Percentiles rank a stretch among this genome's conserved stretches.
phyloP scores from a whole-genome alignment of 1,140 invertebrate genomes.

The Anagrus nilaparvatae region DNA sequence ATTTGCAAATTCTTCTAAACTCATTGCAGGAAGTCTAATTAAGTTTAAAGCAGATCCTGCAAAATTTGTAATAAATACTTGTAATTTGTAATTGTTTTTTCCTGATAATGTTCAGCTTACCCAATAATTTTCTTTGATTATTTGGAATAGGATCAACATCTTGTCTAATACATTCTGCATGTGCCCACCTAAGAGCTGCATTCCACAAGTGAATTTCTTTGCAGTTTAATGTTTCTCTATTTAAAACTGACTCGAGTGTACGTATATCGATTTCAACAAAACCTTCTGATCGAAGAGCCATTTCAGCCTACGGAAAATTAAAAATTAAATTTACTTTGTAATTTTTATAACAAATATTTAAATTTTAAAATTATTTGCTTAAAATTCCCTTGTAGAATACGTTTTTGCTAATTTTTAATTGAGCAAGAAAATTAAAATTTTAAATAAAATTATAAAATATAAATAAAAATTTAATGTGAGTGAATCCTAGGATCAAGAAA shows the following conservation, averaged over 20 bases:
- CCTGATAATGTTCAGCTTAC: slow-evolving; percentile 21
- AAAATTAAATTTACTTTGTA: slow-evolving; percentile 6
- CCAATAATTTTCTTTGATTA: slow-evolving; percentile 42
- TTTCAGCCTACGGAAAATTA: slow-evolving; percentile 66
- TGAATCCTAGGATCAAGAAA: slow-evolving; percentile 15
- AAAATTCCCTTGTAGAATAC: not conserved
- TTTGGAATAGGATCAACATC: slow-evolving; percentile 64
- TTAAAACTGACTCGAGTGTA: slow-evolving; percentile 77
- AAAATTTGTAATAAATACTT: slow-evolving; percentile 42
- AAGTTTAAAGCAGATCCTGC: slow-evolving; percentile 71
- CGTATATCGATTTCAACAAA: slow-evolving; percentile 86
- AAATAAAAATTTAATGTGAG: slow-evolving; percentile 2
- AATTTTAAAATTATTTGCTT: slow-evolving; percentile 4
- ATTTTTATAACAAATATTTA: not conserved
- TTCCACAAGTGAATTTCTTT: slow-evolving; percentile 84
- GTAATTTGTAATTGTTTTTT: slow-evolving; percentile 40
- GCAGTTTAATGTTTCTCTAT: slow-evolving; percentile 81
- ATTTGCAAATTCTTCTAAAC: slow-evolving; percentile 82
- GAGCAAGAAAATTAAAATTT: not conserved
- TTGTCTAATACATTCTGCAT: slow-evolving; percentile 70
- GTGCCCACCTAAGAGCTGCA: slow-evolving; percentile 81
- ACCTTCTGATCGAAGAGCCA: slow-evolving; percentile 85
- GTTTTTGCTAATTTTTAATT: not conserved
- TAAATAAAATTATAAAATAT: slow-evolving; percentile 6
- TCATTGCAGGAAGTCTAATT: slow-evolving; percentile 84